Evolutionary conservation across 2,888 invertebrate species (phyloP), one percentile per base, ranked within the genome.

Genomic region (Tinea trinotella): DNA sequence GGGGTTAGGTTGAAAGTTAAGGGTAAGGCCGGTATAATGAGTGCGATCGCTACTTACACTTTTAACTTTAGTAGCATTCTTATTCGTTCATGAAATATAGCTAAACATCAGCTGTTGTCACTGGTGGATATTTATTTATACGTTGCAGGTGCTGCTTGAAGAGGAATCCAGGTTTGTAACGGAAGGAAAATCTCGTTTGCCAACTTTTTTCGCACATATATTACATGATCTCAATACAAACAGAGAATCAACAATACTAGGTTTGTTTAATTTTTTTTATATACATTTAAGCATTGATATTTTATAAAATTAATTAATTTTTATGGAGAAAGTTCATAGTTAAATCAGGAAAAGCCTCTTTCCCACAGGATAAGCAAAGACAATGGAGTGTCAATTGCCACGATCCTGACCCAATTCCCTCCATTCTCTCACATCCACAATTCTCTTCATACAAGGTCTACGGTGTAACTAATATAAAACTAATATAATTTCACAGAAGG

Each of bases 91-190:
- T 9, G 7, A 9, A 30, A 30, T 30, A n/a, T 30, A 7, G 7
- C 34, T 9, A 10, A 7, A 9, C 34, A 30, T 7, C 34, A 30
- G 7, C 34, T 30, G 7, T 7, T n/a, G n/a, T n/a, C n/a, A n/a
- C n/a, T n/a, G n/a, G n/a, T n/a, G n/a, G n/a, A n/a, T n/a, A n/a
- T 40, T 40, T 2, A 4, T 10, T 17, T 17, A 15, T 15, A 56
- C 15, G 54, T 44, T 30, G 44, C 65, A 92, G 90, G 92, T 91
- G 62, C 92, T 93, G 63, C 90, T 96, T 88, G 96, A 98, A 82
- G 89, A 94, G 58, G 97, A 97, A 71, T 92, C 90, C 56, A 90
- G 90, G 53, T 97, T 97, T 72, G 86, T 98, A 13, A 96, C 96
- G 0, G 88, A 89, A 59, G 90, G 90, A n/a, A 92, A 92, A 59